These are phyloP conservation scores for Argentina silus DNA, from an alignment of 2,797 vertebrate species.

Conservation along the genomic window DNA sequence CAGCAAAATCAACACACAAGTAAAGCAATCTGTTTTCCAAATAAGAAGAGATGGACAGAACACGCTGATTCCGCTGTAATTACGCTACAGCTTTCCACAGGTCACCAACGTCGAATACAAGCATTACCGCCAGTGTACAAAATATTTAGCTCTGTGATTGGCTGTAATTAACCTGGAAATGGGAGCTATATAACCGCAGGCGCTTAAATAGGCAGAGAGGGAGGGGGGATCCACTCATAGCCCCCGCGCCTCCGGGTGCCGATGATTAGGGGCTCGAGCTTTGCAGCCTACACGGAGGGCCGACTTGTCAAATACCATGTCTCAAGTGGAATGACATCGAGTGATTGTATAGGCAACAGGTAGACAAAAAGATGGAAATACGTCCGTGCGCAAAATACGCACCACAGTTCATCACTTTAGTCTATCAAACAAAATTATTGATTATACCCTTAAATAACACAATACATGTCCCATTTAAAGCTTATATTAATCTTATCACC, in stretches of 20 bases:
- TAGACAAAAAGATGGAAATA: no score
- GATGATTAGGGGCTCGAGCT: conserved; percentile 8
- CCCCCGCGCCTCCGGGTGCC: background rate
- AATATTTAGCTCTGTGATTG: conserved; percentile 46
- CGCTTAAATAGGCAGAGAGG: conserved; percentile 34
- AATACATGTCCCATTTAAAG: no score
- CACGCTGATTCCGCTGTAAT: background rate
- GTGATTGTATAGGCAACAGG: background rate
- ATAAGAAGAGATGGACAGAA: background rate
- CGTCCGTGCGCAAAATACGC: no score
- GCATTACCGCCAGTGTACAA: conserved; percentile 37
- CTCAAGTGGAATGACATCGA: background rate
- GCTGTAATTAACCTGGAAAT: conserved; percentile 60
- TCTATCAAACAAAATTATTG: no score
- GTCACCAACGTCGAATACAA: conserved; percentile 33
- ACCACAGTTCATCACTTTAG: no score
- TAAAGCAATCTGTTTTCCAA: background rate
- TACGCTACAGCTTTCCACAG: conserved; percentile 19
- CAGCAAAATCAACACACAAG: background rate
- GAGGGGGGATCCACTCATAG: conserved; percentile 10
- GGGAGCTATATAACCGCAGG: conserved; percentile 48
- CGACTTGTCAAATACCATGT: background rate
- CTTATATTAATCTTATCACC: no score
- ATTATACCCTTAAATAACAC: no score
- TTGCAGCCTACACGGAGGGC: background rate